phyloP scores from a whole-genome alignment of 2,888 invertebrate genomes.

The Trachelus tabidus region DNA sequence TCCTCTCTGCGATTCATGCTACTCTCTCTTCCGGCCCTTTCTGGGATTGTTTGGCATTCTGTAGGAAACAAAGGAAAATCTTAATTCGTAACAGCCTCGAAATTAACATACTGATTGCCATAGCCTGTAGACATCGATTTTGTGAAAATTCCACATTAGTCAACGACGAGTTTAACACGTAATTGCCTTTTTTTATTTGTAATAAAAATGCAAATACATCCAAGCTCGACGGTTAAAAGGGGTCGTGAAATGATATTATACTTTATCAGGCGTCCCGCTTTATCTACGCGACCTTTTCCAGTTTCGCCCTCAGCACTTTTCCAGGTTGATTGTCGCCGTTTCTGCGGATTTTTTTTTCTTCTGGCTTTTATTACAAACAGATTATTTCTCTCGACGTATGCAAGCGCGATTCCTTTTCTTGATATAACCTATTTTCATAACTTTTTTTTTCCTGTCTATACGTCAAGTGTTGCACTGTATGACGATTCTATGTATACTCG shows the following conservation, averaged over 20 bases:
- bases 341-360: background rate
- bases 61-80: conserved; percentile 8
- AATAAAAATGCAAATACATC: background rate
- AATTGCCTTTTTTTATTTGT: background rate
- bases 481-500: background rate
- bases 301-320: background rate
- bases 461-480: background rate
- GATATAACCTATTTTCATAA: background rate
- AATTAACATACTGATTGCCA: background rate
- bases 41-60: conserved; percentile 32
- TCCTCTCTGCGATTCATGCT: conserved; percentile 67
- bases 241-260: background rate
- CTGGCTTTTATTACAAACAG: background rate
- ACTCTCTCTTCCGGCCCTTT: conserved; percentile 30
- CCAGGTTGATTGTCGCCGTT: background rate
- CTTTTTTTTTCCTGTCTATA: background rate
- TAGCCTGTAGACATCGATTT: background rate
- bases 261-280: background rate
- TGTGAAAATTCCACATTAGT: background rate
- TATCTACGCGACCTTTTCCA: background rate
- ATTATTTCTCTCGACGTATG: background rate
- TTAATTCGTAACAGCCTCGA: background rate
- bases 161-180: background rate
- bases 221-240: background rate
- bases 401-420: background rate